These are phyloP conservation scores for Propithecus perrieri DNA, from an alignment of 2,797 vertebrate species.

Conservation along the genomic window DNA sequence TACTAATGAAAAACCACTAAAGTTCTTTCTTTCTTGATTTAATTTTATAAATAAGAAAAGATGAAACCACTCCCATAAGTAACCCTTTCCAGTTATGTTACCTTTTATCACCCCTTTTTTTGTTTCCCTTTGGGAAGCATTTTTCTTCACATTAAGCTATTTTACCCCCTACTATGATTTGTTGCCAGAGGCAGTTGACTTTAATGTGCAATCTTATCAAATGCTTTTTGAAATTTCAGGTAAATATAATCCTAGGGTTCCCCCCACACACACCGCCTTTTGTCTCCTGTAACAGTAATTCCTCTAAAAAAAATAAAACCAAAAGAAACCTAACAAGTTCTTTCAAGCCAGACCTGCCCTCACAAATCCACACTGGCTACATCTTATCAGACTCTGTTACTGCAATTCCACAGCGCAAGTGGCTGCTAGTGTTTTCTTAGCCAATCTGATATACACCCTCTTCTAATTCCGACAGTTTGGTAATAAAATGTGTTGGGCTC, in stretches of 20 bases:
- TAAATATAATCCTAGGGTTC: conserved; percentile 54
- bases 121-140: conserved; percentile 12
- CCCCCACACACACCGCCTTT: not conserved
- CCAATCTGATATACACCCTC: conserved; percentile 67
- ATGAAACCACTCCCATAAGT: not conserved
- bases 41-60: not conserved
- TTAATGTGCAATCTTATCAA: conserved; percentile 45
- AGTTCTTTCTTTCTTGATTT: conserved; percentile 27
- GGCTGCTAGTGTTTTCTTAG: conserved; percentile 57
- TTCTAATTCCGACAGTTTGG: conserved; percentile 71
- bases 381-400: conserved; percentile 75
- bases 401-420: conserved; percentile 39
- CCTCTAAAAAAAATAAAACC: conserved; percentile 60
- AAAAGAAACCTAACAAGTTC: conserved; percentile 69
- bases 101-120: not conserved
- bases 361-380: conserved; percentile 58
- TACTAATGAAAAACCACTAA: not conserved
- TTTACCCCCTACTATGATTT: not conserved
- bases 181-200: not conserved
- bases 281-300: conserved; percentile 64
- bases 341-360: conserved; percentile 69
- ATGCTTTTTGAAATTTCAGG: conserved; percentile 66
- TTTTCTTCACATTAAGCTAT: not conserved
- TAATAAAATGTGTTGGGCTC: conserved; percentile 59
- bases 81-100: not conserved